Percentiles rank a stretch among this genome's conserved stretches.
Conservation (phyloP, 2,888 invertebrate species). For the Opisthograptis luteolata region DNA sequence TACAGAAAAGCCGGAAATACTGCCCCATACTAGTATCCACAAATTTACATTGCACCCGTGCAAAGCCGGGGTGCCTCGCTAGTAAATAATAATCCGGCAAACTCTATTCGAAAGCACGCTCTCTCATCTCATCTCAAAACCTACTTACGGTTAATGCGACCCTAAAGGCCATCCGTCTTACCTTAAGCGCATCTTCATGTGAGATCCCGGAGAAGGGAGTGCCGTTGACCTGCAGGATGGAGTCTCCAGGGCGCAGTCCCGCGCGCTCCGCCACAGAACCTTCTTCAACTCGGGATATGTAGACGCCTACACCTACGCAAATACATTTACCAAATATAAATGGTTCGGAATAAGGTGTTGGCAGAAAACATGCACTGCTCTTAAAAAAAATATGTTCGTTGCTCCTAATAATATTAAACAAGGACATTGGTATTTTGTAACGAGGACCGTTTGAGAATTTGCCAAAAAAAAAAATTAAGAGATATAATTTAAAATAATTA, state of each 20-base stretch:
- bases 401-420: too few species aligned
- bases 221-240: slow-evolving; percentile 97
- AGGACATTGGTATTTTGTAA: too few species aligned
- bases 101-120: neutral
- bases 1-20: too few species aligned
- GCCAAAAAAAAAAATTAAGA: too few species aligned
- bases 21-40: too few species aligned
- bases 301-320: slow-evolving; percentile 92
- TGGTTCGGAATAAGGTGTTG: slow-evolving; percentile 2
- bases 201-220: slow-evolving; percentile 96
- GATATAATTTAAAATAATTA: too few species aligned
- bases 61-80: too few species aligned
- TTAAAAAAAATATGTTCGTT: too few species aligned
- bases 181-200: slow-evolving; percentile 96
- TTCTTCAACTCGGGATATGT: slow-evolving; percentile 95
- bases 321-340: slow-evolving; percentile 28
- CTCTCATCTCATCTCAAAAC: neutral
- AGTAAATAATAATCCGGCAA: neutral
- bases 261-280: slow-evolving; percentile 95
- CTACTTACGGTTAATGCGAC: slow-evolving; percentile 4
- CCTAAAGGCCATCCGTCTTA: slow-evolving; percentile 67
- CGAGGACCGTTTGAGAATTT: too few species aligned
- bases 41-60: too few species aligned
- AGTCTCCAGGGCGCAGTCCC: slow-evolving; percentile 95
- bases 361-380: neutral